Evolutionary conservation across 2,797 vertebrate species (phyloP).

Genomic region (Tiaroga cobitis): DNA sequence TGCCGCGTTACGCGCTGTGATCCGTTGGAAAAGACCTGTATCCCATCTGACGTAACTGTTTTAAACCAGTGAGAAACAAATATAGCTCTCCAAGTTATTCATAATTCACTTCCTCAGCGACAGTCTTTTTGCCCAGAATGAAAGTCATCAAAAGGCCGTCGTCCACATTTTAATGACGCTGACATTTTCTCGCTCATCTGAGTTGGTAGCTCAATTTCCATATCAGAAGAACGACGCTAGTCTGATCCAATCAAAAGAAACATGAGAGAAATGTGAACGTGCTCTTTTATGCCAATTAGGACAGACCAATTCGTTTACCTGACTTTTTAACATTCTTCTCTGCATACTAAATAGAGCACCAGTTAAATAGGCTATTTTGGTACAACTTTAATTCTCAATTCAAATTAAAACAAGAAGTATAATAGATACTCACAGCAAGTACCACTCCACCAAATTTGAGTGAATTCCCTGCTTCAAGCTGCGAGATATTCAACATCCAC

Average conservation of each 20-base stretch:
- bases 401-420: conserved; percentile 15
- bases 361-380: conserved; percentile 17
- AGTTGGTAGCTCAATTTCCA: conserved; percentile 74
- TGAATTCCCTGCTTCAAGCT: conserved; percentile 1
- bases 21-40: conserved; percentile 38
- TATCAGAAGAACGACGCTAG: conserved; percentile 76
- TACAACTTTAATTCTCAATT: conserved; percentile 17
- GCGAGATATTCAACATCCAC: background rate
- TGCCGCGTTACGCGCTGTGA: conserved; percentile 30
- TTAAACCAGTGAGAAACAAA: conserved; percentile 47
- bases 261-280: conserved; percentile 69
- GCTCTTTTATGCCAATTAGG: conserved; percentile 69
- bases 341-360: conserved; percentile 31
- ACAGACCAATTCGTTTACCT: conserved; percentile 44
- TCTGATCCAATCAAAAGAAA: conserved; percentile 77
- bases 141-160: conserved; percentile 52
- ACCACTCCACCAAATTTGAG: background rate
- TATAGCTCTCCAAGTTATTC: conserved; percentile 45
- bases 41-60: conserved; percentile 39
- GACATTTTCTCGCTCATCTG: conserved; percentile 70
- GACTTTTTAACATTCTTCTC: conserved; percentile 45
- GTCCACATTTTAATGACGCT: conserved; percentile 52
- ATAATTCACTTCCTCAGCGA: conserved; percentile 36
- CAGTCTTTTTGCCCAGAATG: conserved; percentile 39
- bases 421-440: conserved; percentile 8